Evolutionary conservation across 2,888 invertebrate genomes (phyloP), one percentile per base, ranked within the genome.

Genomic region (Eupithecia tripunctaria): DNA sequence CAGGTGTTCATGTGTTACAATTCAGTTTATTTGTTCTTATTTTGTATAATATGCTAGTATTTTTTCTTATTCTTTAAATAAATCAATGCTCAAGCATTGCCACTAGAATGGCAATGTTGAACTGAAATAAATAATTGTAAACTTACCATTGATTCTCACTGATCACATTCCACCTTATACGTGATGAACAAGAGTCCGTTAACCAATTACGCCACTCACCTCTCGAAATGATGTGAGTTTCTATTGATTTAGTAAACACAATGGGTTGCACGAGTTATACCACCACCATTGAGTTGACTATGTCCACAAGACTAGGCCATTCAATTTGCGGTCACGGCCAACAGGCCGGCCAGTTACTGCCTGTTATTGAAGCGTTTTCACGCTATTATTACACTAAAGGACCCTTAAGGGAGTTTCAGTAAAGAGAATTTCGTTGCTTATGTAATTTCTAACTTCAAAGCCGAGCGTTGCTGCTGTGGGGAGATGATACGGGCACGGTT

Each of bases 281-380:
- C 56, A 56, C 21, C 56, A 60, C 29, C 60, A 29, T 60, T 60
- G 14, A 36, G 36, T 36, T 8, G 29, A 70, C 66, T 71, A 67
- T 67, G 74, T 59, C 29, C 59, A 29, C 36, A 60, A 67, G 71
- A 73, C 68, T 71, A 71, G 70, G 72, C 77, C 77, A 77, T 79
- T 79, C 78, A 78, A 78, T 79, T 79, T 75, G 79, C 76, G 79
- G 79, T 74, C 70, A 73, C 76, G 74, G 72, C 72, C 74, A 69
- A 41, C 72, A 72, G 72, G 67, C 73, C 74, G 74, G 70, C 78
- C 77, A 70, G 72, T 79, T 75, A 73, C 77, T 36, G 75, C 68
- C 76, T 74, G 75, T 78, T 78, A 78, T 76, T 71, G 77, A 79
- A 77, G 75, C 78, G 74, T 79, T 78, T 75, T 79, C 78, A 77